Evolutionary conservation across 64 coral and sea anemone genomes (phyloP).

Genomic region (Acropora tenuis): DNA sequence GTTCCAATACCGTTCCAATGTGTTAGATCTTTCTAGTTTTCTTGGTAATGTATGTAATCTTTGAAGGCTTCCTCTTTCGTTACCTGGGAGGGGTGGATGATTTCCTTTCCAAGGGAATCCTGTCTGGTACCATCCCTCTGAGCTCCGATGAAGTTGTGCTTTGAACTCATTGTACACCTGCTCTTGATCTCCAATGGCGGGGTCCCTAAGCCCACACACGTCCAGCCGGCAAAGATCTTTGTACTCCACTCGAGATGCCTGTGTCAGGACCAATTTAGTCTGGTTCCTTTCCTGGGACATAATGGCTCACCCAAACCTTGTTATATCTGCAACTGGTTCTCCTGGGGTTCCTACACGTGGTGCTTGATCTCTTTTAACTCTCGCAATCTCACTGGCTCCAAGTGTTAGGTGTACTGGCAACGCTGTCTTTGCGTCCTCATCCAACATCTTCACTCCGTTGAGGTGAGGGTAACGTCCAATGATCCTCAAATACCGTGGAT

Average conservation of each 20-base stretch:
- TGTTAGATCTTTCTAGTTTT: background rate
- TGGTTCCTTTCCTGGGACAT: background rate
- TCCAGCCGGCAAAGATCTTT: conserved; percentile 19
- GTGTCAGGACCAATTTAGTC: conserved; percentile 7
- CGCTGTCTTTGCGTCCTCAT: background rate
- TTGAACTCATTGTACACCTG: background rate
- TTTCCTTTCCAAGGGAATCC: conserved; percentile 47
- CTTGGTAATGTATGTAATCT: background rate
- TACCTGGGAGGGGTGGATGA: conserved; percentile 16
- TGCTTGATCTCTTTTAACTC: conserved; percentile 6
- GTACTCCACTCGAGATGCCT: background rate
- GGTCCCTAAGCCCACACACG: conserved; percentile 31
- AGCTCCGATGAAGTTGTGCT: conserved; percentile 15
- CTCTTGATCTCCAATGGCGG: background rate
- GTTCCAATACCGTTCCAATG: background rate
- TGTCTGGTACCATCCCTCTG: conserved; percentile 50
- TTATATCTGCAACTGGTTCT: conserved; percentile 14
- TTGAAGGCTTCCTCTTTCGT: conserved; percentile 6
- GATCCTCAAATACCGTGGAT: conserved; percentile 29
- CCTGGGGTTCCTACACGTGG: conserved; percentile 1
- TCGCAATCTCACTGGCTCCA: conserved; percentile 25
- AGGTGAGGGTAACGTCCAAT: conserved; percentile 25
- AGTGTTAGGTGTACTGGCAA: conserved; percentile 27
- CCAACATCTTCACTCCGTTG: conserved; percentile 20
- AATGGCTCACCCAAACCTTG: conserved; percentile 6